These are phyloP conservation scores for Falco biarmicus DNA, from an alignment of 2,797 vertebrate genomes.

Conservation along the genomic window DNA sequence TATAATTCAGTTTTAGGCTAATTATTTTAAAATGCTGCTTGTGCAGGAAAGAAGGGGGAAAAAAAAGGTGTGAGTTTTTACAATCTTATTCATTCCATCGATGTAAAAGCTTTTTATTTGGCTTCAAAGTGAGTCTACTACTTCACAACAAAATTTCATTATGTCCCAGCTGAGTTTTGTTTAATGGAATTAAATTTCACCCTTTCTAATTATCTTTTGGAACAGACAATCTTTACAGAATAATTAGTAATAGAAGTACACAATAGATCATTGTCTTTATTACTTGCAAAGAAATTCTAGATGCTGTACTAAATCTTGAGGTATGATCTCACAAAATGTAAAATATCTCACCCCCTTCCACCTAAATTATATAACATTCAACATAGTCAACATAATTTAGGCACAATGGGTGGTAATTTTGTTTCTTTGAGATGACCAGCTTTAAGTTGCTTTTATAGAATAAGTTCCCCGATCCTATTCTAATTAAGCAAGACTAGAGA, in stretches of 20 bases:
- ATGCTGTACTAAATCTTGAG: constrained; percentile 75
- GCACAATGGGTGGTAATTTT: constrained; percentile 67
- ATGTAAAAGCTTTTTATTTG: constrained; percentile 73
- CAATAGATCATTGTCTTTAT: constrained; percentile 83
- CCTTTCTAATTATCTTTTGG: constrained; percentile 83
- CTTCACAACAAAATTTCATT: constrained; percentile 81
- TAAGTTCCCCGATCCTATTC: constrained; percentile 46
- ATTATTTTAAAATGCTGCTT: constrained; percentile 17
- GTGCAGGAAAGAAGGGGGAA: background rate
- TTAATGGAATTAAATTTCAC: constrained; percentile 85
- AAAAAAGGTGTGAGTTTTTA: constrained; percentile 66
- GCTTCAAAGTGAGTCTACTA: constrained; percentile 75
- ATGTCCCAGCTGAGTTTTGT: constrained; percentile 76
- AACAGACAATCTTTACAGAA: constrained; percentile 83
- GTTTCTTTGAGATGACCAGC: constrained; percentile 61
- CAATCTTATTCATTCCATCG: constrained; percentile 61
- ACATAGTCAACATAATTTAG: constrained; percentile 64
- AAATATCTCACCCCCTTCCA: constrained; percentile 67
- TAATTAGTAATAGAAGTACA: constrained; percentile 85
- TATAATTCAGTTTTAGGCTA: constrained; percentile 40
- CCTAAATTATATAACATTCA: constrained; percentile 72
- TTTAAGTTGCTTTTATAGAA: constrained; percentile 71
- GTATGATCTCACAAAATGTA: constrained; percentile 76
- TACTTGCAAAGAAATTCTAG: constrained; percentile 79
- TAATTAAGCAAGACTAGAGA: constrained; percentile 66